Evolutionary conservation across 2,888 invertebrate genomes (phyloP).

Genomic region (Epinotia demarniana): DNA sequence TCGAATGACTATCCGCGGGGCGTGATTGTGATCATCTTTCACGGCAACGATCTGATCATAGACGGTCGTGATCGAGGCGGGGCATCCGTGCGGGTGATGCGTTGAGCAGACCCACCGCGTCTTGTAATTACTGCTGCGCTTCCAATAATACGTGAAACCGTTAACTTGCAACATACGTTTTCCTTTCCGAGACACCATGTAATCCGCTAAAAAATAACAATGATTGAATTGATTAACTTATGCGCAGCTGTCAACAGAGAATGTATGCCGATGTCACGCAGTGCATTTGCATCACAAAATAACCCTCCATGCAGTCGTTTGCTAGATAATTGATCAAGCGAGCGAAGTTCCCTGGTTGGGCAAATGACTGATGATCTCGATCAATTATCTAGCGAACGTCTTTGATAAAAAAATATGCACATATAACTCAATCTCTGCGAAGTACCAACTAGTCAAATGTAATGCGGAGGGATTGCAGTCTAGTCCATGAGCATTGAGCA

Average conservation of each 20-base stretch:
- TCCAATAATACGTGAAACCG: slow-evolving; percentile 49
- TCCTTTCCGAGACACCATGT: slow-evolving; percentile 48
- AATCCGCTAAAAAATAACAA: slow-evolving; percentile 47
- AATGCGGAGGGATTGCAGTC: no score
- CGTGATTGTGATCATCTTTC: slow-evolving; percentile 48
- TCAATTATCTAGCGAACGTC: no score
- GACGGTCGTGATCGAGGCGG: slow-evolving; percentile 54
- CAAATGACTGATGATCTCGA: no score
- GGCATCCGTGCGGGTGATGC: slow-evolving; percentile 53
- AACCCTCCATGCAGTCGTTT: no score
- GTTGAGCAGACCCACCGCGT: slow-evolving; percentile 55
- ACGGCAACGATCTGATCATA: slow-evolving; percentile 48
- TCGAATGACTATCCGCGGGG: neutral
- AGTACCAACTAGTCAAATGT: no score
- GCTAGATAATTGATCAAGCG: no score
- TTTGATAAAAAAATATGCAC: no score
- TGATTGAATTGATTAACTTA: neutral
- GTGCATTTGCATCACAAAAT: no score
- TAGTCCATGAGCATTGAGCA: no score
- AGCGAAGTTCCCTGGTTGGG: no score
- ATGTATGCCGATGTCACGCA: no score
- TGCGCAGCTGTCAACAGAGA: neutral
- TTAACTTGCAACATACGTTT: slow-evolving; percentile 48
- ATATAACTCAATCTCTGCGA: no score
- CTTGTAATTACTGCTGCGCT: slow-evolving; percentile 8